A percentile compares a stretch with the other conserved stretches of the same genome.
These are phyloP conservation scores for Lepus townsendii DNA, from an alignment of 2,797 vertebrate species.

Conservation along the genomic window DNA sequence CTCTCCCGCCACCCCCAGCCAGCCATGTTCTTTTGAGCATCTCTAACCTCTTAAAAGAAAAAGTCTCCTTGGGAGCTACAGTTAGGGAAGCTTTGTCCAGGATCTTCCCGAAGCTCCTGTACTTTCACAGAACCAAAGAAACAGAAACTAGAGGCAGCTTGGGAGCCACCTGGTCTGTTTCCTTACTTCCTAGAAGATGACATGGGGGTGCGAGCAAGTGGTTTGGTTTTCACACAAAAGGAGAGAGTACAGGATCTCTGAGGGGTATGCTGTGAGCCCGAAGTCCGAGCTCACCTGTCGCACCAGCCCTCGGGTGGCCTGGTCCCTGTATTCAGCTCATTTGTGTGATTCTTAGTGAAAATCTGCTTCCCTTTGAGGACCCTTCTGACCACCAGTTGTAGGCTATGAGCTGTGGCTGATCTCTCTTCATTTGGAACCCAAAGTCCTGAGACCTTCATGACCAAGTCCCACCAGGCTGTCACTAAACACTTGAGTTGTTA, in stretches of 20 bases:
- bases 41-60: slow-evolving; percentile 36
- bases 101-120: slow-evolving; percentile 41
- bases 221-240: slow-evolving; percentile 31
- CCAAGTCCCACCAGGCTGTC: neutral
- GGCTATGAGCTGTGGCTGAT: neutral
- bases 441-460: neutral
- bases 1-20: neutral
- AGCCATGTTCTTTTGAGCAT: slow-evolving; percentile 28
- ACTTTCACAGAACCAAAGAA: slow-evolving; percentile 43
- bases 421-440: slow-evolving; percentile 31
- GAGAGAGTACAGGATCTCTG: slow-evolving; percentile 13
- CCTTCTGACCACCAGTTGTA: neutral
- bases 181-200: slow-evolving; percentile 37
- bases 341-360: neutral
- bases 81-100: slow-evolving; percentile 46
- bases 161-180: neutral
- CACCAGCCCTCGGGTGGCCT: neutral
- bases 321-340: neutral
- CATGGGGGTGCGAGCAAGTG: slow-evolving; percentile 3
- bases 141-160: slow-evolving; percentile 54
- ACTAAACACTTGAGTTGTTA: slow-evolving; percentile 39
- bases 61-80: slow-evolving; percentile 11
- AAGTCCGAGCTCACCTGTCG: neutral
- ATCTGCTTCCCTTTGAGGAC: neutral
- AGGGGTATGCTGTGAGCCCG: neutral